Conservation (phyloP, 2,888 invertebrate genomes). For the Cheilosia soror region DNA sequence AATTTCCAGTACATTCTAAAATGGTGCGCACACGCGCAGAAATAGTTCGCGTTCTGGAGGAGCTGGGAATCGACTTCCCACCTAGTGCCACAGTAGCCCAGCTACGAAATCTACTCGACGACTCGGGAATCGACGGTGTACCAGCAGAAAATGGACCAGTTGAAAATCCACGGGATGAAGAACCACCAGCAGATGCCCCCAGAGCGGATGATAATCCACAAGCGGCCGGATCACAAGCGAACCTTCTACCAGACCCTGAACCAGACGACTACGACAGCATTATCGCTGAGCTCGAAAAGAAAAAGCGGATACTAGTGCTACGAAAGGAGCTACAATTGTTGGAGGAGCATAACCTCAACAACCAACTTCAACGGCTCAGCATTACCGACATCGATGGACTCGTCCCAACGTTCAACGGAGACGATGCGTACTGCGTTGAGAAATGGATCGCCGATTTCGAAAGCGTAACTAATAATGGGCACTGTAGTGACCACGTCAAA, state of each 20-base stretch:
- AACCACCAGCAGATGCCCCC: not conserved
- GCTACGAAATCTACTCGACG: not conserved
- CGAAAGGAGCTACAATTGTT: not conserved
- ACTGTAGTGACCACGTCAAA: conserved; percentile 1
- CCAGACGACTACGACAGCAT: not conserved
- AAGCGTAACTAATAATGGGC: not conserved
- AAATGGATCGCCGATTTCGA: conserved; percentile 17
- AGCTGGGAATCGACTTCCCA: not conserved
- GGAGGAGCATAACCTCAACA: conserved; percentile 22
- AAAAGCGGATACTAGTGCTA: not conserved
- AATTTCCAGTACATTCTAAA: not conserved
- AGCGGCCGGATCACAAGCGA: not conserved
- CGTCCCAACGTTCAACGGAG: conserved; percentile 11
- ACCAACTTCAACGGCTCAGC: conserved; percentile 3
- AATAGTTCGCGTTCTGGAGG: not conserved
- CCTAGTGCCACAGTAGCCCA: not conserved
- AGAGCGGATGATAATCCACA: not conserved
- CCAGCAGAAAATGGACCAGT: not conserved
- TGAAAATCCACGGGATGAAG: not conserved
- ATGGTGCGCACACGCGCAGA: conserved; percentile 6
- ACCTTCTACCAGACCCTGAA: not conserved
- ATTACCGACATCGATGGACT: conserved; percentile 16
- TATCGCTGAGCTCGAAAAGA: conserved; percentile 1
- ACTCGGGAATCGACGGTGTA: not conserved
- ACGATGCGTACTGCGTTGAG: conserved; percentile 16